Evolutionary conservation across 2,888 invertebrate species (phyloP).

Genomic region (Agelastica alni): DNA sequence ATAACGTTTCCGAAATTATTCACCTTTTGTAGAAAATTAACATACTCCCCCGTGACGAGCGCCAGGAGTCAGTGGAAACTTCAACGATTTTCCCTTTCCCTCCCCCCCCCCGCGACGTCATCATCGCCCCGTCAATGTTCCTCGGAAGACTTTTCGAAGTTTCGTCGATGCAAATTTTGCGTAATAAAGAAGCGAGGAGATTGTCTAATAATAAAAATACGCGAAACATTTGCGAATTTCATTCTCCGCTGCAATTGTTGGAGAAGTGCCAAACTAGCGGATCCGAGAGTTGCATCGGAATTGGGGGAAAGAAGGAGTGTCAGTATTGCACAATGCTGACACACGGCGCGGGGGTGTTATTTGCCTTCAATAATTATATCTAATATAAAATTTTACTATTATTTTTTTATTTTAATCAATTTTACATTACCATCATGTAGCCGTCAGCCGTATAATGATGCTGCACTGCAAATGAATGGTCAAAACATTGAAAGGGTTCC

Average conservation of each 20-base stretch:
- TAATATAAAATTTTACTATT: too few relatives aligned
- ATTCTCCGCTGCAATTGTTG: conserved; percentile 40
- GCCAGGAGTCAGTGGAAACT: conserved; percentile 22
- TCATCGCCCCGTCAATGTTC: conserved; percentile 31
- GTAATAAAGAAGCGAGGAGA: conserved; percentile 47
- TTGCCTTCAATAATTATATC: too few relatives aligned
- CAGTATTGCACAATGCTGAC: neutral
- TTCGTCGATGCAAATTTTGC: conserved; percentile 45
- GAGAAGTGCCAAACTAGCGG: conserved; percentile 37
- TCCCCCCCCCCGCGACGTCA: too few relatives aligned
- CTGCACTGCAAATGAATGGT: too few relatives aligned
- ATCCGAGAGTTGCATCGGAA: conserved; percentile 33
- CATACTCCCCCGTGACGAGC: conserved; percentile 21
- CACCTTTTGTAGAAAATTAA: conserved; percentile 24
- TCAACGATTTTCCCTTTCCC: conserved; percentile 30
- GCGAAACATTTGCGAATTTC: conserved; percentile 41
- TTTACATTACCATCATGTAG: too few relatives aligned
- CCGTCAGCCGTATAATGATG: too few relatives aligned
- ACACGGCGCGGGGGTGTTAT: too few relatives aligned
- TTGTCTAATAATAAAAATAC: conserved; percentile 46
- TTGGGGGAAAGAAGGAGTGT: conserved; percentile 10
- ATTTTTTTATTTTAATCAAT: too few relatives aligned
- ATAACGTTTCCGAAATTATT: conserved; percentile 19
- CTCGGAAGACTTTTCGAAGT: conserved; percentile 36
- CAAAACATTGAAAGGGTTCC: too few relatives aligned